Conservation (phyloP, 2,113 vertebrate species). For the Elanoides forficatus region DNA sequence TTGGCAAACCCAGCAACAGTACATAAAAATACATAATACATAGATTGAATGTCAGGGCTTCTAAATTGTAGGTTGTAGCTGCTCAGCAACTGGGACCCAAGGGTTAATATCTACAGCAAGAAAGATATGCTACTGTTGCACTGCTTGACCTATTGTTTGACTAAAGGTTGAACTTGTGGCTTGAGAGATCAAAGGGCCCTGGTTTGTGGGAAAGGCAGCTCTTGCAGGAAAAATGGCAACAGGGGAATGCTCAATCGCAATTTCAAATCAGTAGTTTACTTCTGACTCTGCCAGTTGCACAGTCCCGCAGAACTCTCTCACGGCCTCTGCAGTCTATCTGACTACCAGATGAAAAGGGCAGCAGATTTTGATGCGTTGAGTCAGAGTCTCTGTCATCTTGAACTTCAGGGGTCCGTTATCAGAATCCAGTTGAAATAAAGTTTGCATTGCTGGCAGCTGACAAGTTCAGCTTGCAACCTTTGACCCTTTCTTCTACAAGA, state of each 20-base stretch:
- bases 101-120: neutral
- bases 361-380: neutral
- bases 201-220: neutral
- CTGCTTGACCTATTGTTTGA: neutral
- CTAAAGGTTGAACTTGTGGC: neutral
- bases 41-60: neutral
- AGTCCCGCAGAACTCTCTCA: neutral
- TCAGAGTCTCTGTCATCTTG: neutral
- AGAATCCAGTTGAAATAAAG: neutral
- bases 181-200: neutral
- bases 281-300: neutral
- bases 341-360: neutral
- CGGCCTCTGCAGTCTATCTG: neutral
- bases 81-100: neutral
- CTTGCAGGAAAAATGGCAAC: neutral
- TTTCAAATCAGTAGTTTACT: neutral
- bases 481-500: neutral
- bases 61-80: neutral
- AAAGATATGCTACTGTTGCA: neutral
- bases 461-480: neutral
- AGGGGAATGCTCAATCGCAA: neutral
- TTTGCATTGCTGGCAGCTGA: neutral
- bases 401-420: neutral
- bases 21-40: neutral
- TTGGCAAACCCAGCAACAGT: neutral